Evolutionary conservation across 2,113 vertebrate genomes (phyloP).

Genomic region (Vombatus ursinus): DNA sequence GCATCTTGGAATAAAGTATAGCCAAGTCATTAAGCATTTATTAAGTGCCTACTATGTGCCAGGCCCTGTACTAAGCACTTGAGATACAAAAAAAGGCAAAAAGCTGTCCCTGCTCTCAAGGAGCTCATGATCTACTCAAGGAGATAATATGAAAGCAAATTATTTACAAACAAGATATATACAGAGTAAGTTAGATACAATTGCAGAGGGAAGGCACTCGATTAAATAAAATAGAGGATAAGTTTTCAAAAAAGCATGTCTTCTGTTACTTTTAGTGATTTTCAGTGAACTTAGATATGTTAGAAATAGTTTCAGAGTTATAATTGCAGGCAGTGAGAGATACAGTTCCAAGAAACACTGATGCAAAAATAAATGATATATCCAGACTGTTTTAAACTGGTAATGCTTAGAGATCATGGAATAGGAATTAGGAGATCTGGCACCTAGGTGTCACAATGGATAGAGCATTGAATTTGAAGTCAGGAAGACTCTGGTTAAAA

Average conservation of each 20-base stretch:
- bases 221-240: neutral
- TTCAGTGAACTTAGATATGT: neutral
- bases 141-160: neutral
- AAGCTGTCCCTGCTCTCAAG: neutral
- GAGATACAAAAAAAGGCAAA: neutral
- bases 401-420: neutral
- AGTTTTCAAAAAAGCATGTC: neutral
- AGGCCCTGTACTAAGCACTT: neutral
- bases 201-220: neutral
- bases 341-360: conserved; percentile 1
- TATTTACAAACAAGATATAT: neutral
- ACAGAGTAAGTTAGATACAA: neutral
- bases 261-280: neutral
- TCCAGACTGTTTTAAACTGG: conserved; percentile 1
- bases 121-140: no score
- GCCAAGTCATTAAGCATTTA: neutral
- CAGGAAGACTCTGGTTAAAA: neutral
- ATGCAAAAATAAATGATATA: neutral
- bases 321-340: neutral
- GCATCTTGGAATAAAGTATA: neutral
- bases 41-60: neutral
- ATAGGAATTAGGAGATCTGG: neutral
- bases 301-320: neutral
- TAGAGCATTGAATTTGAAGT: neutral
- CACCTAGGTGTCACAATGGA: neutral